Percentiles rank a stretch among this genome's conserved stretches.
These are phyloP conservation scores for Anguilla rostrata DNA, from an alignment of 2,113 vertebrate genomes.

Conservation along the genomic window DNA sequence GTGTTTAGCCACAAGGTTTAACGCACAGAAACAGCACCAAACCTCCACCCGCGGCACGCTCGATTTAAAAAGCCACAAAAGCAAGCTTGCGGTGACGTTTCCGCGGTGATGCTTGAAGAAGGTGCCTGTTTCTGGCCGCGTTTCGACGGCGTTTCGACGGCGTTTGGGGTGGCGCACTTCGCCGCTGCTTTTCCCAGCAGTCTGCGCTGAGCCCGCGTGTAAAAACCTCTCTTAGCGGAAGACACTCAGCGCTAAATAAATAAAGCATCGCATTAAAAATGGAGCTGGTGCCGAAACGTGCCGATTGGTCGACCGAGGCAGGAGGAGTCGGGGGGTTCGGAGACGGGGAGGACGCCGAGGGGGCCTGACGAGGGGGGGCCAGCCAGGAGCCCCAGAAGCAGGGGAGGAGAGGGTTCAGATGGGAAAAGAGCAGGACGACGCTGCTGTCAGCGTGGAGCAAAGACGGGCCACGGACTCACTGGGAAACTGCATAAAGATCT, in stretches of 20 bases:
- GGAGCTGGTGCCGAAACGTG: neutral
- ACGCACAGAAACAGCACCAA: neutral
- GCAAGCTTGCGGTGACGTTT: no score
- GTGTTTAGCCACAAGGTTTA: neutral
- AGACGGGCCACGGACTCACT: neutral
- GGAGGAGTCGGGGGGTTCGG: slow-evolving; percentile 19
- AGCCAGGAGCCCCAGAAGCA: no score
- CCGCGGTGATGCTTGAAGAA: no score
- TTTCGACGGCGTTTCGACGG: no score
- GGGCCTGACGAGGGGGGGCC: neutral
- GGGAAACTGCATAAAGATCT: no score
- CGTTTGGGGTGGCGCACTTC: no score
- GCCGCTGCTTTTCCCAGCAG: no score
- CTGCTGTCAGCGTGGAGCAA: neutral
- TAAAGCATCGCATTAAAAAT: neutral
- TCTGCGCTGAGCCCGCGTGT: neutral
- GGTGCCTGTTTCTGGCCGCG: no score
- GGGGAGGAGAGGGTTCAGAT: no score
- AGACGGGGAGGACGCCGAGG: neutral
- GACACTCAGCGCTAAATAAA: neutral
- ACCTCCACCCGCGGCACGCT: no score
- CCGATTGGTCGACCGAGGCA: slow-evolving; percentile 39
- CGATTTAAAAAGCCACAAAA: no score
- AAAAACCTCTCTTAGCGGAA: neutral
- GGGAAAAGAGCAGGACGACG: neutral